Conservation (phyloP, 1,140 invertebrate genomes). For the Drosophila kikkawai region DNA sequence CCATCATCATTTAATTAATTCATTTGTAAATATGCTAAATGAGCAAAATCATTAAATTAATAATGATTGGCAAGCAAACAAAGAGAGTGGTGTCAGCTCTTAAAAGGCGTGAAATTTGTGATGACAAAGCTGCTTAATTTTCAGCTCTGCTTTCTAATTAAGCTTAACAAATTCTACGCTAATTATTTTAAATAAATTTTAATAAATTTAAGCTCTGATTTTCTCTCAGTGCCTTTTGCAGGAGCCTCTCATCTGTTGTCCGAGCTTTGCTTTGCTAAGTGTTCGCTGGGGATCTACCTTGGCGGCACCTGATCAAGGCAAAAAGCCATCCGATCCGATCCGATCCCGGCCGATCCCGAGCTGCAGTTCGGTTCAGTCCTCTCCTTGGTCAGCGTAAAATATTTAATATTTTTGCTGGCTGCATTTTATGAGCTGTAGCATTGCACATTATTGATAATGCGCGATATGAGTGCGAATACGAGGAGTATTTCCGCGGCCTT, state of each 20-base stretch:
- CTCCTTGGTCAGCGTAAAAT: constrained; percentile 63
- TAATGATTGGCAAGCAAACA: constrained; percentile 7
- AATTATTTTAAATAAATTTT: neutral
- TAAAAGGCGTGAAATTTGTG: constrained; percentile 9
- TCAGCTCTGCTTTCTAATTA: neutral
- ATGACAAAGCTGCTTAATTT: constrained; percentile 14
- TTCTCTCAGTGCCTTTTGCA: constrained; percentile 8
- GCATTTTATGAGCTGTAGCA: constrained; percentile 80
- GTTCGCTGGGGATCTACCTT: constrained; percentile 61
- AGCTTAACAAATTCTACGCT: neutral
- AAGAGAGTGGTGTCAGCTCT: constrained; percentile 1
- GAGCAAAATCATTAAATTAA: constrained; percentile 16
- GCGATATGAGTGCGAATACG: constrained; percentile 50
- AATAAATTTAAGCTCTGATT: neutral
- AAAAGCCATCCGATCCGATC: constrained; percentile 43
- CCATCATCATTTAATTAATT: constrained; percentile 8
- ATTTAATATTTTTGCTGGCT: constrained; percentile 63
- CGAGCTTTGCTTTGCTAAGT: constrained; percentile 75
- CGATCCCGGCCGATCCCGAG: constrained; percentile 30
- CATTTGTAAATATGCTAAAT: constrained; percentile 19
- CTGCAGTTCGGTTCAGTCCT: constrained; percentile 14
- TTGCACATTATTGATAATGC: constrained; percentile 81
- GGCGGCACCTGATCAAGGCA: constrained; percentile 79
- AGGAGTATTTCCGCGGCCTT: constrained; percentile 20
- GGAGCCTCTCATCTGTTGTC: constrained; percentile 33